Evolutionary conservation across 2,888 invertebrate species (phyloP), one percentile per base, ranked within the genome.

Genomic region (Phasia obesa): DNA sequence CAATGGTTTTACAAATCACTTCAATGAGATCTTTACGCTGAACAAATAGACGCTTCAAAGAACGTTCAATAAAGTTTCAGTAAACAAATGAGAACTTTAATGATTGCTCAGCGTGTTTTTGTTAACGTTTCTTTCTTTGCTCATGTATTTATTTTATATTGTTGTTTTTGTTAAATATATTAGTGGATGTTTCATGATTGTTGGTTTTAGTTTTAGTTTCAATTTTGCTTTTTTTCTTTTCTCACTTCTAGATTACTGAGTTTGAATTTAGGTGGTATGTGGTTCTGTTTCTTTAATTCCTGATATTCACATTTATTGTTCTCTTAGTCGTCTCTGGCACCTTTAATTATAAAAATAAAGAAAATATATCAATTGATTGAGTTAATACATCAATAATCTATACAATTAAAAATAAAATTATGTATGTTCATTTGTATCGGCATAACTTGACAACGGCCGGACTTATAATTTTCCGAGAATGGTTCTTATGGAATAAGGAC

Each of bases 11-110:
- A 51, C 23, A 78, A 79, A 83, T 76, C 65, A 83, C 75, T 67
- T 62, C 25, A 67, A 53, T 79, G 82, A 83, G 75, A 79, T 83
- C 75, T 55, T 76, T 71, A 38, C 19, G 42, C 51, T 81, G 31
- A 51, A 59, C 53, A 62, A 55, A 53, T 38, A 7, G 27, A 59
- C 60, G 59, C 38, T 67, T 49, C 19, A 42, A 53, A 51, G 51
- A 60, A 55, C 60, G 49, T 49, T 42, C 25, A 15, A 23, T 47
- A 53, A 62, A 82, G 51, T 59, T 70, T 31, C 17, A 23, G 42
- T 57, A 64, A 75, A 44, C 65, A 67, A 71, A 67, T 60, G 7
- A 23, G 51, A 49, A 64, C 27, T 76, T 79, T 49, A 47, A 42
- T 53, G 70, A 59, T 55, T 60, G 38, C 60, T 79, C 75, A 67